Evolutionary conservation across 2,113 vertebrate species (phyloP).

Genomic region (Chlorodrepanis virens): DNA sequence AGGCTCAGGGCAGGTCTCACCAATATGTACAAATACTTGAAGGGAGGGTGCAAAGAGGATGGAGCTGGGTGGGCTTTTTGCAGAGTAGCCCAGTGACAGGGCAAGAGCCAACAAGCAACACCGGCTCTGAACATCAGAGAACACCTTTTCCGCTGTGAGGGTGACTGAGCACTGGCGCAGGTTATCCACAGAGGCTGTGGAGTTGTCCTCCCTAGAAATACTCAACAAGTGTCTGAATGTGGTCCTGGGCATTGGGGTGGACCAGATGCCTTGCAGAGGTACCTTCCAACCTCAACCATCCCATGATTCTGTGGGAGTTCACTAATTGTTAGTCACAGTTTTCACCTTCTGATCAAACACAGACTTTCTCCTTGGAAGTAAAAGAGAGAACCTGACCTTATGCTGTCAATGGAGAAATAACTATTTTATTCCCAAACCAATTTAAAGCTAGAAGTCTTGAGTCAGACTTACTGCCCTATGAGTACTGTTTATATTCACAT

Average conservation of each 20-base stretch:
- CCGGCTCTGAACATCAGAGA: not conserved
- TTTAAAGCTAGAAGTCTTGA: not conserved
- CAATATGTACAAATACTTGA: not conserved
- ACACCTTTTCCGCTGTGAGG: not conserved
- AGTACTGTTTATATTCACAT: not conserved
- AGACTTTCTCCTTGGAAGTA: not conserved
- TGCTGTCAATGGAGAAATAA: not conserved
- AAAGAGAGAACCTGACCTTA: not conserved
- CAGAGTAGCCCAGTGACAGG: not conserved
- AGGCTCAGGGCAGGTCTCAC: not conserved
- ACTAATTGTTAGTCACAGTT: not conserved
- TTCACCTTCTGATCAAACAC: not conserved
- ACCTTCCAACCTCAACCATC: not conserved
- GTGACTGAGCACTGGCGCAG: not conserved
- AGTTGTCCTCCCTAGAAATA: not conserved
- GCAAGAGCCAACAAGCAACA: not conserved
- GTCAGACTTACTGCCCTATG: not conserved
- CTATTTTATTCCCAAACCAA: not conserved
- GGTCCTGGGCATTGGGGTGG: not conserved
- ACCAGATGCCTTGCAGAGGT: not conserved
- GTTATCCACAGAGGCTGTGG: not conserved
- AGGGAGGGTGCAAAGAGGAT: not conserved
- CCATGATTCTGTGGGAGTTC: not conserved
- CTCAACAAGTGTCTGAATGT: fast-evolving
- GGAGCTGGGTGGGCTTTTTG: not conserved